A percentile compares a stretch with the other conserved stretches of the same genome.
Conservation (phyloP, 2,113 vertebrate genomes). For the Labeo catla region DNA sequence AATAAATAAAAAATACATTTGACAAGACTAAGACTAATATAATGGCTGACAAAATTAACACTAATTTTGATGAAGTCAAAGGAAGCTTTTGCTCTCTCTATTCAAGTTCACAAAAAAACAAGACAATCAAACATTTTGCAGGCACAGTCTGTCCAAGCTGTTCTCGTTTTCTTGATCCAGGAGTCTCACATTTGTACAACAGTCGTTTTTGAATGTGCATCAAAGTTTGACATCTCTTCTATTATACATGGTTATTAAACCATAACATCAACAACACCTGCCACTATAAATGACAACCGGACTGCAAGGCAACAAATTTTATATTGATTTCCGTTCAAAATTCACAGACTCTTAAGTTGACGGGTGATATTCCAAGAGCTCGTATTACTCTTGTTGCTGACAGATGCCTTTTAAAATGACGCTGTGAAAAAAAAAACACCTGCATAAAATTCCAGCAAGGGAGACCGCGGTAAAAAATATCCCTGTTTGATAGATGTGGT, state of each 20-base stretch:
- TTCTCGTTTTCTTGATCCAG: background rate
- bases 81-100: background rate
- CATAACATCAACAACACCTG: constrained; percentile 17
- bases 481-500: background rate
- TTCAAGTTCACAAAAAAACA: background rate
- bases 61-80: background rate
- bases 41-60: too few species aligned
- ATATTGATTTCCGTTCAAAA: constrained; percentile 37
- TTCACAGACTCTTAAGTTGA: constrained; percentile 15
- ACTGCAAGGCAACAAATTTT: background rate
- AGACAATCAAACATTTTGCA: background rate
- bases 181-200: constrained; percentile 25
- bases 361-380: constrained; percentile 3
- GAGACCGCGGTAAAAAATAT: constrained; percentile 24
- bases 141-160: constrained; percentile 12
- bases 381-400: constrained; percentile 16
- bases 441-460: constrained; percentile 10
- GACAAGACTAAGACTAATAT: too few species aligned
- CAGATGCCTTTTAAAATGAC: constrained; percentile 19
- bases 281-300: constrained; percentile 33
- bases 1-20: too few species aligned
- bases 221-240: constrained; percentile 38
- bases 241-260: constrained; percentile 47
- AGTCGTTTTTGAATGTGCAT: constrained; percentile 20
- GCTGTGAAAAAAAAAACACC: constrained; percentile 12